Evolutionary conservation across 2,113 vertebrate species (phyloP), one percentile per base, ranked within the genome.

Genomic region (Brienomyrus longianalis): DNA sequence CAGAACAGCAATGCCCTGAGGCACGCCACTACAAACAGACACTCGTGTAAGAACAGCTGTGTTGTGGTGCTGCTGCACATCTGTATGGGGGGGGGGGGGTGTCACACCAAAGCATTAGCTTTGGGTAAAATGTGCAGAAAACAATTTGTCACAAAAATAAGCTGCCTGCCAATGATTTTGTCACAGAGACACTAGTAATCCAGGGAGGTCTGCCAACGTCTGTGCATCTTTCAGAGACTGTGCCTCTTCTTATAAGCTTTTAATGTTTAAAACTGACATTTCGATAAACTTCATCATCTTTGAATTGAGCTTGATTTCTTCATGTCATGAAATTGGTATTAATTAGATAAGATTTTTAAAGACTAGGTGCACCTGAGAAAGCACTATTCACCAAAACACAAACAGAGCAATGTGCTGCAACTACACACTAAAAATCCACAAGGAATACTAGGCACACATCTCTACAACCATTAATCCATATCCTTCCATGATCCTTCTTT

Each of bases 41-140:
- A 27, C 27, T 48, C 27, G 52, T 54, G 83, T 87, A 87, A 87
- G 43, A 27, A 52, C 89, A 85, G 80, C 89, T 85, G 54, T 11
- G 51, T 4, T 62, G 77, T 83, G 52, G 56, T 48, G 35, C 80
- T 84, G 62, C 62, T 11, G 23, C 52, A 62, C n/a, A 89, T 89
- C 89, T 89, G 54, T 45, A 19, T 45, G 77, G 15, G 43, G 39
- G 35, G n/a, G 47, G 17, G 39, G 51, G 80, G 27, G 51, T 1
- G n/a, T 62, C 52, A 88, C 51, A 59, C 88, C 52, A 85, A 27
- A 59, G 77, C 43, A 54, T 62, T 54, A 66, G 77, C 80, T 59
- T 43, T 48, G 83, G 59, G 54, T 21, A 56, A 85, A 89, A 89
- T 86, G 77, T 23, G 43, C n/a, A 77, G 54, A 47, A 35, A 70